Base-by-base conservation (phyloP, 1,140 invertebrate genomes). In the Drosophila tani region DNA sequence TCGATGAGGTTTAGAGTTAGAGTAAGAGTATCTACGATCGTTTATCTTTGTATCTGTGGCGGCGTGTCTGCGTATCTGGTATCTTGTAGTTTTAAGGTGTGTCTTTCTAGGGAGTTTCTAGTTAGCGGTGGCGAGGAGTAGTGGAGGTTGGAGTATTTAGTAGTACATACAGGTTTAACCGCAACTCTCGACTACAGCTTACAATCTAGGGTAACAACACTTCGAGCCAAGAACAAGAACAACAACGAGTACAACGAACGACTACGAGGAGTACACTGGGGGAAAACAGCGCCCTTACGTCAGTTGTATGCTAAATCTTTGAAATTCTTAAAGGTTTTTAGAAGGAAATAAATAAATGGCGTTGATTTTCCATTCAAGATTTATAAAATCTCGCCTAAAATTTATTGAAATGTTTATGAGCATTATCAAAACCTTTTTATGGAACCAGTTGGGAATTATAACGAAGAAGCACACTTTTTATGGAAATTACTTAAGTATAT, bases 121-220 rank as follows among this genome's bases (percentile, higher is more conserved):
- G 57, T 63, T 45, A 47, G 65, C 50, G 57, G 66, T 56, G 53
- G 60, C 71, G 29, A 73, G 57, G 47, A 71, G 70, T 75, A 24
- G 47, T 75, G 56, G 58, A 75, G 66, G 64, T 71, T 66, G 47
- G 77, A 80, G 58, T 60, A 69, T 45, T 58, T 43, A 51, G 38
- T 65, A 58, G 47, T 68, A 74, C 43, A 51, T 67, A 77, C 51
- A 79, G 67, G 51, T 64, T 53, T 46, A 75, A 79, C 65, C 60
- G 71, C 65, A 79, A 84, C 81, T 69, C 70, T 84, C 32, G 75
- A 73, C 83, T 82, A 79, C 50, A 40, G 38, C 65, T 80, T 81
- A 70, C 53, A 46, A 45, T 40, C 35, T 78, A 77, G 41, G 47
- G 57, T 53, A 85, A 71, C 63, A 80, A 76, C 73, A 81, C 29